A percentile compares a stretch with the other conserved stretches of the same genome.
Evolutionary conservation across 2,113 vertebrate species (phyloP).

Genomic region (Crotalus tigris): DNA sequence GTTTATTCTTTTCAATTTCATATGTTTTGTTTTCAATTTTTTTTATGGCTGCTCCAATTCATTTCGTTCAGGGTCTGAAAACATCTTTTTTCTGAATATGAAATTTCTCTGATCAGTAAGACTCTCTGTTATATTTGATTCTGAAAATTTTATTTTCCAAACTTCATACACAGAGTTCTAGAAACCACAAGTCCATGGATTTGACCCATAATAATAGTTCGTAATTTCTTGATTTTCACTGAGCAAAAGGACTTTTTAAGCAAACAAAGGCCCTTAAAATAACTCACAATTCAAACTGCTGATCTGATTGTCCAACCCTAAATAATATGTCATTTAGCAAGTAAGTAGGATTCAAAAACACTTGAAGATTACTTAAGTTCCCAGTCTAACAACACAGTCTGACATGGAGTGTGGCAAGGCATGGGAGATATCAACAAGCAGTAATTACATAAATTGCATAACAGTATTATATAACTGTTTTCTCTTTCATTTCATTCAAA

Average conservation of each 20-base stretch:
- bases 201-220: background rate
- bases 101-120: background rate
- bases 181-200: background rate
- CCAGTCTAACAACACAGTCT: constrained; percentile 1
- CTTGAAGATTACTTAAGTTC: background rate
- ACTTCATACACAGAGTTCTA: background rate
- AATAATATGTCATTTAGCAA: background rate
- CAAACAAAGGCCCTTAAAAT: background rate
- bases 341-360: background rate
- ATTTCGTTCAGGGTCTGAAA: background rate
- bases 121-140: background rate
- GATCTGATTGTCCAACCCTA: background rate
- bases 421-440: background rate
- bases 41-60: background rate
- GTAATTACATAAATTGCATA: background rate
- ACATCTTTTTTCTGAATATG: background rate
- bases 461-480: constrained; percentile 37
- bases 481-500: constrained; percentile 19
- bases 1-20: background rate
- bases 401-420: background rate
- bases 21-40: background rate
- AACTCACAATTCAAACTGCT: background rate
- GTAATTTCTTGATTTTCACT: background rate
- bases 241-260: background rate
- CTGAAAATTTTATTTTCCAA: background rate